Evolutionary conservation across 2,113 vertebrate species (phyloP).

Genomic region (Oreochromis spilurus): DNA sequence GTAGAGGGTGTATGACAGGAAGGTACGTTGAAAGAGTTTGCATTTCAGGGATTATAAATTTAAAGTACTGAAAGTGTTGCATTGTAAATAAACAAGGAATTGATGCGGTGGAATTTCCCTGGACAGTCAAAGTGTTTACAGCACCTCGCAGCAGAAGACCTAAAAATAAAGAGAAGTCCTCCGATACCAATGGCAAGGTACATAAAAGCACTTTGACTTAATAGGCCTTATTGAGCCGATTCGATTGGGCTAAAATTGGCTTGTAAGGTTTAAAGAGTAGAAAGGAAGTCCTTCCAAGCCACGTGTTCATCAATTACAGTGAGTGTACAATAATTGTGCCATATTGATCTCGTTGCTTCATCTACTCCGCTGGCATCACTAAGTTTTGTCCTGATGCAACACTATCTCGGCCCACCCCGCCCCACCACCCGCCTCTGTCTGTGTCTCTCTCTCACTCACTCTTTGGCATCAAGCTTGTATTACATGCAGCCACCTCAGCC

Average conservation of each 20-base stretch:
- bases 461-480: neutral
- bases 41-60: conserved; percentile 3
- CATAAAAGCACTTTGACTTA: conserved; percentile 44
- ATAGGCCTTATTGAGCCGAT: conserved; percentile 33
- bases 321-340: conserved; percentile 50
- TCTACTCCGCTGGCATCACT: conserved; percentile 19
- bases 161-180: conserved; percentile 14
- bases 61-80: neutral
- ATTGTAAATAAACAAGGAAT: neutral
- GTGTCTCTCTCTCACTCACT: neutral
- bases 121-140: neutral
- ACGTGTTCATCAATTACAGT: conserved; percentile 55
- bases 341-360: conserved; percentile 53
- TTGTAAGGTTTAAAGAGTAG: neutral
- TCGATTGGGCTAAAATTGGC: conserved; percentile 50
- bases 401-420: neutral
- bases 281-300: conserved; percentile 22
- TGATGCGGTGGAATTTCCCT: neutral
- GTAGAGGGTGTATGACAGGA: neutral
- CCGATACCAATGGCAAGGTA: neutral
- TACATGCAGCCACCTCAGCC: neutral
- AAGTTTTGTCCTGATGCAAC: conserved; percentile 24
- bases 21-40: neutral
- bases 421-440: neutral
- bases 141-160: neutral